Conservation (phyloP, 2,888 invertebrate genomes). For the Adelognathus sp. region DNA sequence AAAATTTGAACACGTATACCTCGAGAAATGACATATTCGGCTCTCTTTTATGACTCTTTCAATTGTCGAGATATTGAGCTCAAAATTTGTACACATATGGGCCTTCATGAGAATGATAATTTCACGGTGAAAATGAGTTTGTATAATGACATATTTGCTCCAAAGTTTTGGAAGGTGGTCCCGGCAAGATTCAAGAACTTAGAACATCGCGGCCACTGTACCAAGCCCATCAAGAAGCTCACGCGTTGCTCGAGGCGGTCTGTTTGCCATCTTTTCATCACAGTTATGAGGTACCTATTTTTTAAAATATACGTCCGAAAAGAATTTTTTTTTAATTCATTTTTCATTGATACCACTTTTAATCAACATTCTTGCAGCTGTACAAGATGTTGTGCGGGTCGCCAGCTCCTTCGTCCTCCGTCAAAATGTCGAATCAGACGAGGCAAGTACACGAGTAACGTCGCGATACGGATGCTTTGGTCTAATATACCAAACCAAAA, state of each 20-base stretch:
- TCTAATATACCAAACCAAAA: too few relatives aligned
- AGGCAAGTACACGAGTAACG: conserved; percentile 81
- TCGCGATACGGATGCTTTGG: not conserved
- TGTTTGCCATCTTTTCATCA: conserved; percentile 91
- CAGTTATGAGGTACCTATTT: conserved; percentile 87
- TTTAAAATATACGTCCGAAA: too few relatives aligned
- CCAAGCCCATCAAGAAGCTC: conserved; percentile 91
- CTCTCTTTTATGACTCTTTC: too few relatives aligned
- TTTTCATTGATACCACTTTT: not conserved
- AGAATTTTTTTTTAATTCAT: conserved; percentile 44
- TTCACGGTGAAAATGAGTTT: too few relatives aligned
- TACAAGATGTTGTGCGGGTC: conserved; percentile 88
- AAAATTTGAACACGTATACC: too few relatives aligned
- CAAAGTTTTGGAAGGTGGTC: conserved; percentile 84
- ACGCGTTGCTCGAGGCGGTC: conserved; percentile 87
- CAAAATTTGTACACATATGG: too few relatives aligned
- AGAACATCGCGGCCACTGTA: conserved; percentile 90
- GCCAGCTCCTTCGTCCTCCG: conserved; percentile 83
- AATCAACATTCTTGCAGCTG: conserved; percentile 83
- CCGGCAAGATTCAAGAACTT: conserved; percentile 86
- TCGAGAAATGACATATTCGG: too few relatives aligned
- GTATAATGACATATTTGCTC: not conserved
- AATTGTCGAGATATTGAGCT: too few relatives aligned
- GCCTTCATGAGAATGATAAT: too few relatives aligned
- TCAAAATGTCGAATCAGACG: conserved; percentile 82